Base-by-base conservation (phyloP, 2,797 vertebrate species). In the Agapornis canus region DNA sequence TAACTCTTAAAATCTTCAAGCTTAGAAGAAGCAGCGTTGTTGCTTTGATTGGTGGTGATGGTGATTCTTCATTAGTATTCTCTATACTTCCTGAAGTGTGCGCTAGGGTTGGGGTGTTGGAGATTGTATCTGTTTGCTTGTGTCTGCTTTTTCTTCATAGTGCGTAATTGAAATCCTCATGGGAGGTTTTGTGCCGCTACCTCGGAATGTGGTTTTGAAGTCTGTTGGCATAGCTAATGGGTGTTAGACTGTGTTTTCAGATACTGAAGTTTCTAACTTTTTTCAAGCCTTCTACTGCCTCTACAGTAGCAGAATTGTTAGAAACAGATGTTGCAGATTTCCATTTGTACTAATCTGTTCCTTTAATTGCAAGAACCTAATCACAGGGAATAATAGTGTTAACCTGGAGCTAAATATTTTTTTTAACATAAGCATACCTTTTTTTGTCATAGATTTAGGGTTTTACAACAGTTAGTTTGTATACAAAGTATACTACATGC, bases 131-230 rank as follows among this genome's bases (percentile, higher is more conserved):
- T 96, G 91, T 91, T 91, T 92, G 91, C 94, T 94, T 86, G 89
- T 94, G 87, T 90, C 94, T 95, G 90, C 94, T 93, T 89, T 96
- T 95, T 92, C 91, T 94, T 93, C 83, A 8, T 84, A 80, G 94
- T 94, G 90, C 86, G 68, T 96, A 95, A 97, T 92, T 96, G 92
- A 96, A 95, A 96, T 94, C 77, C 95, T 94, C 94, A 10, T 43
- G 94, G 94, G 95, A 94, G 86, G 54, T 91, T 70, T 77, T 86
- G 82, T 80, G 80, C 92, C 71, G 83, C 91, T 95, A 57, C 77
- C 88, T 95, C 70, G 82, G 90, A 94, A 92, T 37, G 80, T 64
- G 71, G 90, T 90, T 96, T 97, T 96, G 96, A 97, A 96, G 92
- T 94, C 91, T 94, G 65, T 69, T 93, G 91, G 95, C 87, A 90